Evolutionary conservation across 2,888 invertebrate genomes (phyloP), one percentile per base, ranked within the genome.

Genomic region (Orchestes rusci): DNA sequence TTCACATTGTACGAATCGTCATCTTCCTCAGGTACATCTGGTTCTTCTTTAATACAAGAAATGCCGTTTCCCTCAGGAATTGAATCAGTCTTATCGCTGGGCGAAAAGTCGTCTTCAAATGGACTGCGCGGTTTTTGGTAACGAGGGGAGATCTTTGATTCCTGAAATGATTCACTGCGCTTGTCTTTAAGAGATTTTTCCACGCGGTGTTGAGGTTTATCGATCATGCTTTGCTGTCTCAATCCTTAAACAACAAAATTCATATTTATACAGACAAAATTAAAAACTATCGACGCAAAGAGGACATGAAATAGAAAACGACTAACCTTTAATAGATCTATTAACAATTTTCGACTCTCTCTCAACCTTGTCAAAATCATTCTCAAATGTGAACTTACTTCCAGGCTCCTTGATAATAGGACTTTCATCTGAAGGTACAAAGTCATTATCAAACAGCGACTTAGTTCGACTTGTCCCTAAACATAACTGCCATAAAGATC

Each of bases 101-200:
- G 70, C 0, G 70, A 74, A 44, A 79, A 74, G 53, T 80, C 79
- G 57, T 79, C 79, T 53, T 79, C 75, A 54, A 75, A 75, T 10
- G 66, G 59, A 4, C 67, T 67, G 37, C 64, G 64, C 16, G 65
- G 58, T 44, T 59, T 56, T 30, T 55, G 58, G 41, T 55, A 59
- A 13, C 57, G 46, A 13, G 55, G 53, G 10, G 57, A 57, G 29
- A 55, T 18, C 45, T 61, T 59, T 4, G 55, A 49, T 35, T 53
- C 52, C 40, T 54, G 56, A 27, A 51, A 43, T 3, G 44, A 44
- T 27, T 46, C 45, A 17, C 38, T 28, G 12, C 45, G 37, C 3
- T 45, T 47, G 23, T 54, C 53, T 34, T 54, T 57, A 38, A 44
- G 48, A 16, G 51, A 49, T 33, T 37, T 43, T 13, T 54, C 55